A percentile compares a stretch with the other conserved stretches of the same genome.
phyloP scores from a whole-genome alignment of 2,113 vertebrate genomes.

The Corythaeola cristata region DNA sequence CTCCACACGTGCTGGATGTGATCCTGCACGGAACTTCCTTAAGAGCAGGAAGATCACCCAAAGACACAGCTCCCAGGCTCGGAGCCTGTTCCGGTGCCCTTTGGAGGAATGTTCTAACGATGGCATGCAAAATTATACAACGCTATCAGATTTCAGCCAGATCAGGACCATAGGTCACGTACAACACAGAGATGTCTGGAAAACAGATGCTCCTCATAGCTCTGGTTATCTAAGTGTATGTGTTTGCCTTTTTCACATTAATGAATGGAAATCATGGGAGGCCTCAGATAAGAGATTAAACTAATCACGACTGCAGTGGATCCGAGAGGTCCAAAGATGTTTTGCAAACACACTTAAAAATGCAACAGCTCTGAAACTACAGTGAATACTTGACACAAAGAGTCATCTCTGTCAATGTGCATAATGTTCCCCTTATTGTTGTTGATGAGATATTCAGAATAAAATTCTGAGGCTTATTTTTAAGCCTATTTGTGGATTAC shows the following conservation, averaged over 20 bases:
- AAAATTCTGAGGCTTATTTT: conserved; percentile 54
- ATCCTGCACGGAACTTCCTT: not conserved
- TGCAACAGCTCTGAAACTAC: not conserved
- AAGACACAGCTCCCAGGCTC: not conserved
- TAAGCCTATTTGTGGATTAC: conserved; percentile 61
- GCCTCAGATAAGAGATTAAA: not conserved
- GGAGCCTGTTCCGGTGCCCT: conserved; percentile 3
- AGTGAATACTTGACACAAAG: not conserved
- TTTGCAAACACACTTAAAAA: conserved; percentile 6
- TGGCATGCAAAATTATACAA: conserved; percentile 47
- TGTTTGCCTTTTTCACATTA: not conserved
- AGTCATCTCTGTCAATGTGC: not conserved
- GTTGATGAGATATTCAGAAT: conserved; percentile 37
- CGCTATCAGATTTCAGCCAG: conserved; percentile 53
- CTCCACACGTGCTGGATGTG: not conserved
- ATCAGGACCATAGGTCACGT: conserved; percentile 28
- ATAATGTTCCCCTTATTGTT: conserved; percentile 13
- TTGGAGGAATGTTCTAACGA: conserved; percentile 14
- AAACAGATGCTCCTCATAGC: conserved; percentile 48
- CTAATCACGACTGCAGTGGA: not conserved
- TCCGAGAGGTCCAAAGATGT: not conserved
- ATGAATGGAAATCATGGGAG: not conserved
- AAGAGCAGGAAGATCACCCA: not conserved
- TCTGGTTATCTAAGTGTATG: conserved; percentile 22
- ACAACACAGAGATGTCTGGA: conserved; percentile 42